These are phyloP conservation scores for Eilema caniola DNA, from an alignment of 2,888 invertebrate species.

Conservation along the genomic window DNA sequence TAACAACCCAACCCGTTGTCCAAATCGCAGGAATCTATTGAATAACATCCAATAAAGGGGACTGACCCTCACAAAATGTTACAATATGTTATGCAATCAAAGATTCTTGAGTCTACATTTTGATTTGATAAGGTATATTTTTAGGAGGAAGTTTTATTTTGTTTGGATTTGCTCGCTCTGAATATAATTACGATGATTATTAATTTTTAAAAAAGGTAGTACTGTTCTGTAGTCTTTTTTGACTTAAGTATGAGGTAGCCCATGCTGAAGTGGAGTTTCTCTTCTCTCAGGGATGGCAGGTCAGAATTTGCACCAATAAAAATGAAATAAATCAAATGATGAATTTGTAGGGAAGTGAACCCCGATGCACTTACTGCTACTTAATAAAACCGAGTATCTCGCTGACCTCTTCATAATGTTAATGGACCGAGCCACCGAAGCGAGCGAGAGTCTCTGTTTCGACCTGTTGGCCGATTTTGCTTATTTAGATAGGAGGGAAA, in stretches of 20 bases:
- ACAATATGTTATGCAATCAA: conserved; percentile 25
- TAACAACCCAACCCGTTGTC: conserved; percentile 54
- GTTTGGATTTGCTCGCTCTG: background rate
- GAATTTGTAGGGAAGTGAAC: background rate
- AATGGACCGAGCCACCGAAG: no score
- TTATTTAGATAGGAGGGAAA: no score
- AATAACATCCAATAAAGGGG: conserved; percentile 51
- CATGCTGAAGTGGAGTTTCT: background rate
- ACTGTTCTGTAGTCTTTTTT: no score
- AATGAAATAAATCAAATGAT: no score
- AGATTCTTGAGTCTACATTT: conserved; percentile 21
- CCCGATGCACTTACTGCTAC: background rate
- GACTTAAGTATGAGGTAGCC: no score
- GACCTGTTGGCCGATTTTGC: no score
- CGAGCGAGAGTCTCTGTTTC: no score
- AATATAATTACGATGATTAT: background rate
- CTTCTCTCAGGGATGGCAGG: background rate
- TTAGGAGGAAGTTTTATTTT: background rate
- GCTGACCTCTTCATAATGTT: background rate
- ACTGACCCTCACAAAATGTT: conserved; percentile 49
- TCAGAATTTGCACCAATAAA: background rate
- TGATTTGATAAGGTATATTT: conserved; percentile 14
- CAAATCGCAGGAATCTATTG: conserved; percentile 61
- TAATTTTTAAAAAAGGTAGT: no score
- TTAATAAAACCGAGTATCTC: background rate